Conservation (phyloP, 2,888 invertebrate genomes). For the Parnassius mnemosyne region DNA sequence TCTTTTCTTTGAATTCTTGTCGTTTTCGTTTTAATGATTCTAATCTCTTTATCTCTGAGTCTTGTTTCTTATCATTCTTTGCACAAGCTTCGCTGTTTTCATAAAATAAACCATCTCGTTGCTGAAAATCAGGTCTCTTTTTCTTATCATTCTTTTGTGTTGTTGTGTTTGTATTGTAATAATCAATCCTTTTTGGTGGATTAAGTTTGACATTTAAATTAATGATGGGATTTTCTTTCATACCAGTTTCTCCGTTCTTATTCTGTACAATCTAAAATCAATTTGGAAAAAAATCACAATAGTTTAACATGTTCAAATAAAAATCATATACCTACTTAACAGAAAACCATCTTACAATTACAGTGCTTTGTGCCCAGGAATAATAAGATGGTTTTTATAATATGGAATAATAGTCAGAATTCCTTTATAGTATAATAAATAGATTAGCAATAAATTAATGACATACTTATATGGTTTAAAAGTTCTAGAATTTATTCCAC, state of each 20-base stretch:
- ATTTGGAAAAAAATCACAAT: neutral
- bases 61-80: slow-evolving; percentile 50
- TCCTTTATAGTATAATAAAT: too few species aligned
- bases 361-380: neutral
- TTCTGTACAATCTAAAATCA: slow-evolving; percentile 2
- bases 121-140: slow-evolving; percentile 15
- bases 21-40: slow-evolving; percentile 84
- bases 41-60: slow-evolving; percentile 83
- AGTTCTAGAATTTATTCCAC: too few species aligned
- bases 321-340: neutral
- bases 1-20: slow-evolving; percentile 82
- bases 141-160: slow-evolving; percentile 17
- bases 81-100: slow-evolving; percentile 26
- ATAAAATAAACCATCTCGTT: slow-evolving; percentile 6
- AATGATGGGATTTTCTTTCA: slow-evolving; percentile 12
- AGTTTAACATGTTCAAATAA: neutral
- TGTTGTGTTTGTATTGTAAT: slow-evolving; percentile 28
- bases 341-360: neutral
- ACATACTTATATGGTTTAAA: too few species aligned
- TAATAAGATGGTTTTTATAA: too few species aligned
- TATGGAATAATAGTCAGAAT: too few species aligned
- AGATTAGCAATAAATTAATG: too few species aligned
- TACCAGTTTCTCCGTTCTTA: neutral
- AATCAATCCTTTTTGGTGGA: slow-evolving; percentile 58
- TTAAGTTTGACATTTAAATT: slow-evolving; percentile 51